Base-by-base conservation (phyloP, 2,888 invertebrate species). In the Bhutanitis thaidina region DNA sequence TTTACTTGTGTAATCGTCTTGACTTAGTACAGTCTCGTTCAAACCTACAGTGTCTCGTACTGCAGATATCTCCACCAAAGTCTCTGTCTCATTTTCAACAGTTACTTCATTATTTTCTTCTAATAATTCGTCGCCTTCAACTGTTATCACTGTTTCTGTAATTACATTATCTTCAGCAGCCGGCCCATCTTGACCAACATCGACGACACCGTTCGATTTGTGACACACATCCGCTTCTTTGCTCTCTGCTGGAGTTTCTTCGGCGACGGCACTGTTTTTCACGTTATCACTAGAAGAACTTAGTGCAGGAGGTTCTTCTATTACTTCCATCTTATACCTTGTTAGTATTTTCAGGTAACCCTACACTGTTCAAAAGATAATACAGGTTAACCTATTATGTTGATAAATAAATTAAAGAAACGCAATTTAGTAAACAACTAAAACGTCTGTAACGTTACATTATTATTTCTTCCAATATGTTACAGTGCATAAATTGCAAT, bases 121-220 rank as follows among this genome's bases (percentile, higher is more conserved):
- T 16, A 43, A n/a, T 36, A 30, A 48, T 40, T 40, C 38, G 12
- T 29, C 27, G 27, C 30, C 13, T 13, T 38, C 38, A 15, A 7
- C 10, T 27, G 34, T 20, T 5, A 45, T 29, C 15, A 39, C 57
- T 8, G 43, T 37, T 35, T 49, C 52, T 1, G 46, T 41, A 25
- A 32, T 30, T 12, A 43, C 36, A 39, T 48, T 52, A 3, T 10
- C 14, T 32, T 47, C 47, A 7, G 32, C 38, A 25, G 47, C 27
- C 35, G 47, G 43, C 16, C 15, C 25, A 38, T 20, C 29, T 29
- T 27, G 25, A 38, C 38, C 14, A 62, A 56, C 47, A 32, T 74
- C 79, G 32, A 71, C 69, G 56, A 81, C 73, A 61, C 87, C 87
- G 65, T 88, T 87, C 53, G 85, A 68, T 75, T 77, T 77, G 56